Base-by-base conservation (phyloP, 1,140 invertebrate species). In the Euwallacea similis region DNA sequence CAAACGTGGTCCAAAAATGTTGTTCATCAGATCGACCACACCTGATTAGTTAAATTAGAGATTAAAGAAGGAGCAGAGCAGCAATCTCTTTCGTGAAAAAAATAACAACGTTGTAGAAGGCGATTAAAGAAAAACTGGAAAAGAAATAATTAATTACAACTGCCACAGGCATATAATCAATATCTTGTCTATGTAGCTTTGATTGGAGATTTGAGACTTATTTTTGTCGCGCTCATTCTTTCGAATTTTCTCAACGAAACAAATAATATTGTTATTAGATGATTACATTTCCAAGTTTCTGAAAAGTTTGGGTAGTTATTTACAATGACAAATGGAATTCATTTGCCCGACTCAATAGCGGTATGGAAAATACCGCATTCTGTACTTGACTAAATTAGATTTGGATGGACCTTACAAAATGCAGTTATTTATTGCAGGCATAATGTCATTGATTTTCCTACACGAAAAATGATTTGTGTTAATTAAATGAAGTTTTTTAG, bases 121-220 rank as follows among this genome's bases (percentile, higher is more conserved):
- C 50, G 33, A 53, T 42, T 55, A 54, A 53, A 55, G 64, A 66
- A 66, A 66, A 66, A 66, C n/a, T 66, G 16, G 16, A 66, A 55
- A 33, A 66, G 21, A 66, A 66, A 66, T 66, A 66, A 66, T 66
- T 66, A 66, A 66, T 66, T 66, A 54, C 41, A 42, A 50, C 64
- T 66, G 46, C 11, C 33, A 66, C 47, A 66, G 64, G 64, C 64
- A 7, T 66, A 42, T n/a, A 55, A 53, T 66, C 50, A 66, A 66
- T 66, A 66, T 66, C 64, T 66, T 55, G 6, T 55, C 53, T 55
- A 63, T 63, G 16, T 47, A 7, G 61, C 61, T 47, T 63, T 47
- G 46, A 63, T 63, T 63, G 43, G 61, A 63, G 15, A 50, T 63
- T 63, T 63, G 13, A 44, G 44, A 47, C 21, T 63, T 63, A 63